These are phyloP conservation scores for Ia io DNA, from an alignment of 2,113 vertebrate genomes.

Conservation along the genomic window DNA sequence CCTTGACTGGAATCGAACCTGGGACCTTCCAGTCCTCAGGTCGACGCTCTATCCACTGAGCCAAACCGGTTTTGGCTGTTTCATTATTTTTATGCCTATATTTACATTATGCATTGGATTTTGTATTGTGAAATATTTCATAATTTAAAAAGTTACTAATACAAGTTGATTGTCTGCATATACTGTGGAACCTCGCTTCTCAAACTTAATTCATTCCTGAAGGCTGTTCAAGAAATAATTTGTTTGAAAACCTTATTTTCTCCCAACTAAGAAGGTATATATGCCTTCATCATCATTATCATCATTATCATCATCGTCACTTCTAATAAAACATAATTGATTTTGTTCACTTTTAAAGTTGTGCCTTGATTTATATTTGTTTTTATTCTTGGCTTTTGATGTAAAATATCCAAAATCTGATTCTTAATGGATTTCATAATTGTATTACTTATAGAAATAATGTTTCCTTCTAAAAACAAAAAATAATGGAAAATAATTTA, in stretches of 20 bases:
- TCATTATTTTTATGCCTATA: neutral
- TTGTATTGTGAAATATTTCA: neutral
- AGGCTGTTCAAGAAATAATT: too few species aligned
- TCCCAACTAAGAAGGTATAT: neutral
- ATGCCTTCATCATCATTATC: neutral
- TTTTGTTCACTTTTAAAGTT: neutral
- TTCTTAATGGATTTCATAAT: neutral
- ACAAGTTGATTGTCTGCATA: neutral
- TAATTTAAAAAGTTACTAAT: neutral
- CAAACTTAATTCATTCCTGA: too few species aligned
- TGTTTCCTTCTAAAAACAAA: neutral
- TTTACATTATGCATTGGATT: neutral
- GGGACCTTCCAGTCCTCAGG: too few species aligned
- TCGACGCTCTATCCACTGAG: too few species aligned
- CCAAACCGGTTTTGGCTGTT: too few species aligned
- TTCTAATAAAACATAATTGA: neutral
- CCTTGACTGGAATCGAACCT: too few species aligned
- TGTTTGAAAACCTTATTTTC: neutral
- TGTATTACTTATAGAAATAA: neutral
- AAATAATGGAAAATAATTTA: slow-evolving; percentile 23
- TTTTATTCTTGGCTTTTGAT: slow-evolving; percentile 24
- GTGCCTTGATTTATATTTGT: neutral
- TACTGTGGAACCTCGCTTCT: neutral
- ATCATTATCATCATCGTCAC: neutral
- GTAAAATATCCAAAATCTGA: slow-evolving; percentile 23